Base-by-base conservation (phyloP, 2,113 vertebrate genomes). In the Entelurus aequoreus region DNA sequence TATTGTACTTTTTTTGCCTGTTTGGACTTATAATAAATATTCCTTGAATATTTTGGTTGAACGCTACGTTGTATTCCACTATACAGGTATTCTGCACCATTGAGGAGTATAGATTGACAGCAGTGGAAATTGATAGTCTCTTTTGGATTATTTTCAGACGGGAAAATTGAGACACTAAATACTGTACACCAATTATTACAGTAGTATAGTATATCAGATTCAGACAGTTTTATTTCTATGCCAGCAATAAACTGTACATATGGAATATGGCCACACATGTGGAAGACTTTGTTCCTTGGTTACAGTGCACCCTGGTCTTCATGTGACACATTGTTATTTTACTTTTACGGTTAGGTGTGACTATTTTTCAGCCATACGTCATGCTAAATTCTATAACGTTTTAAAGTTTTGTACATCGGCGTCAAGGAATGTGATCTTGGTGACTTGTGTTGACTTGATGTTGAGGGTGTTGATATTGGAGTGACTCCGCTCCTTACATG, bases 401-500 rank as follows among this genome's bases (percentile, higher is more conserved):
- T 55, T 38, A 40, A 38, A 14, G n/a, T 40, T 55, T 56, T 11
- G 7, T 57, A 21, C 13, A n/a, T n/a, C 12, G 42, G 53, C 5
- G 0, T 50, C 49, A 1, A 5, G 4, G 5, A n/a, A 44, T 51
- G n/a, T 64, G 11, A 28, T 4, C 36, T 7, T 60, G 14, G 49
- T 50, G 13, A 52, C 4, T 55, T 76, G 6, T 70, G 55, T 68
- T 78, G 76, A 62, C 61, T 57, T 4, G 48, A 44, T 21, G 28
- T 4, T 55, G 55, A 46, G 42, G 10, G 55, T 46, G 16, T 16
- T n/a, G n/a, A 19, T 19, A 44, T 42, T 21, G 14, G 28, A 57
- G 38, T 54, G 28, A 46, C 56, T 28, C 13, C 6, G 1, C 35
- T 69, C 70, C 66, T 74, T 78, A 60, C 36, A 72, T 74, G 66